Conservation (phyloP, 2,888 invertebrate species). For the Conus canariensis region DNA sequence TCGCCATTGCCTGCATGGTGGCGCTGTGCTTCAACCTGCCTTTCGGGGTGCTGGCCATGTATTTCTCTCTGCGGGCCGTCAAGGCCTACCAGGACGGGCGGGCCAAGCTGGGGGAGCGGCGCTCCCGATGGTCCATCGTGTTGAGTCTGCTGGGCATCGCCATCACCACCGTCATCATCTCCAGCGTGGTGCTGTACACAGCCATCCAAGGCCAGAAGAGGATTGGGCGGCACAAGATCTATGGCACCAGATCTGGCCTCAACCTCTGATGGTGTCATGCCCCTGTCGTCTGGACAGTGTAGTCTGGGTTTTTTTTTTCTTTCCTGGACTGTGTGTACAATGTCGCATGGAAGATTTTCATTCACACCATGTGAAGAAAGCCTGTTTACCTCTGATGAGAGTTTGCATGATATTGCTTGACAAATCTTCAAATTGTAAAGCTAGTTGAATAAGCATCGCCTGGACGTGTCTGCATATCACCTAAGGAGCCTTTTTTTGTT, state of each 20-base stretch:
- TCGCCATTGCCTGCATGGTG: conserved; percentile 49
- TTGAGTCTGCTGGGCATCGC: conserved; percentile 50
- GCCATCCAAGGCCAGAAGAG: conserved; percentile 39
- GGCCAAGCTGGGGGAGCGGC: conserved; percentile 39
- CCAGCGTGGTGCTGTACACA: conserved; percentile 45
- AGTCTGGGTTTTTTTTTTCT: too few species aligned
- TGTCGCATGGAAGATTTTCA: too few species aligned
- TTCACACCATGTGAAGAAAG: too few species aligned
- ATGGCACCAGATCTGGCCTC: conserved; percentile 9
- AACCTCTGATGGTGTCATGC: conserved; percentile 15
- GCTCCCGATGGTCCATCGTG: conserved; percentile 47
- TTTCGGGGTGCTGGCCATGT: conserved; percentile 48
- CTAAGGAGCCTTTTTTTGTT: too few species aligned
- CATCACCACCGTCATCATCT: conserved; percentile 49
- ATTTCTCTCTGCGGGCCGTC: conserved; percentile 48
- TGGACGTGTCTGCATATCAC: too few species aligned
- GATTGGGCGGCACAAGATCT: conserved; percentile 22
- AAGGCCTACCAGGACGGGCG: conserved; percentile 48
- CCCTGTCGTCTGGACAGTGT: not conserved
- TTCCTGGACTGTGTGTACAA: not conserved
- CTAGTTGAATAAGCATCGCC: too few species aligned
- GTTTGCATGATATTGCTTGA: too few species aligned
- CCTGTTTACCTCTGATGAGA: too few species aligned
- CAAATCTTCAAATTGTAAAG: too few species aligned
- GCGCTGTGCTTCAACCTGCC: conserved; percentile 48